These are phyloP conservation scores for Trachelus iudaicus DNA, from an alignment of 2,888 invertebrate genomes.

Conservation along the genomic window DNA sequence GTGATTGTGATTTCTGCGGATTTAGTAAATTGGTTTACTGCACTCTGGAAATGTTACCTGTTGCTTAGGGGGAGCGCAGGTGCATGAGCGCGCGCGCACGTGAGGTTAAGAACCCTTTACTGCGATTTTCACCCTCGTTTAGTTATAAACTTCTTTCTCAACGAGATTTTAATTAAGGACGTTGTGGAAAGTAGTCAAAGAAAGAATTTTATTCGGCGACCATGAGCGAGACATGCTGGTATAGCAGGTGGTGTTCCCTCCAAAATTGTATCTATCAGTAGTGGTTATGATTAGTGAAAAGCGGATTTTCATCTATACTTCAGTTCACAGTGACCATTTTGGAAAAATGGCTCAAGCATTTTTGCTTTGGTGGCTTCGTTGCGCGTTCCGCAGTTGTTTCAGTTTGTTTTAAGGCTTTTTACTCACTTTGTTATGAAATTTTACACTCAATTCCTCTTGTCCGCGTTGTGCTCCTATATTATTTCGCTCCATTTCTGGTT, in stretches of 20 bases:
- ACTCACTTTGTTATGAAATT: background rate
- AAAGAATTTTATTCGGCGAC: slow-evolving; percentile 17
- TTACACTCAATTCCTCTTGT: background rate
- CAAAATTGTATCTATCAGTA: slow-evolving; percentile 20
- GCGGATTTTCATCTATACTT: background rate
- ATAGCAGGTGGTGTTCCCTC: slow-evolving; percentile 33
- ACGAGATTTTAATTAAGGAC: slow-evolving; percentile 7
- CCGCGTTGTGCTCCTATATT: background rate
- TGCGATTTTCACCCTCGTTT: slow-evolving; percentile 15
- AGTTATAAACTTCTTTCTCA: slow-evolving; percentile 13
- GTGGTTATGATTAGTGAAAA: background rate
- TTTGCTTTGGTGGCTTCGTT: slow-evolving; percentile 2
- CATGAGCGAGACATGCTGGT: slow-evolving; percentile 32
- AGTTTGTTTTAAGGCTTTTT: background rate
- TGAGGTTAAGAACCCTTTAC: slow-evolving; percentile 37
- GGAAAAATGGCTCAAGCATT: background rate
- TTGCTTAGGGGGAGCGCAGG: slow-evolving; percentile 44
- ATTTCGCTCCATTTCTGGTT: background rate
- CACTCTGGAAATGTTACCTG: slow-evolving; percentile 33
- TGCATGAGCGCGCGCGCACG: slow-evolving; percentile 36
- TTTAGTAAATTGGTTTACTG: background rate
- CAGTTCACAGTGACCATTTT: background rate
- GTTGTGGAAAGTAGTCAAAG: background rate
- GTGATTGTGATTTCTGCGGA: background rate
- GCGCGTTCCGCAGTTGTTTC: background rate